Evolutionary conservation across 2,797 vertebrate genomes (phyloP), one percentile per base, ranked within the genome.

Genomic region (Neosalanx taihuensis): DNA sequence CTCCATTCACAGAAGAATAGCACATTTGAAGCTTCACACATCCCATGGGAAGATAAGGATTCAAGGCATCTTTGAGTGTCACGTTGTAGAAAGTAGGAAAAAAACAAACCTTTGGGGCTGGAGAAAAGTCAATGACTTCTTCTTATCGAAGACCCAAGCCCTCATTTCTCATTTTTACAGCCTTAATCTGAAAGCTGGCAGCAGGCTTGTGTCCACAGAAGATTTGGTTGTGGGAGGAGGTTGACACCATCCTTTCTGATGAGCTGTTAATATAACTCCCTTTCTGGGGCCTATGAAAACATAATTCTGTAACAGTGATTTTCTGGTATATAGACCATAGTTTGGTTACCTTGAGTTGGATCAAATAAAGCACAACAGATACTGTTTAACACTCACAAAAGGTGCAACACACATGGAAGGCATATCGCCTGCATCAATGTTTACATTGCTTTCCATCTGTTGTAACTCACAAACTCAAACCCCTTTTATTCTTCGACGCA

Each of bases 361-460:
- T 76, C 72, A 74, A 69, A 67, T 31, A 79, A 64, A 82, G 77
- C 67, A 72, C 33, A 56, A 71, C 71, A 73, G 37, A 72, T 69
- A 51, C 15, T n/a, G 17, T 66, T 76, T 53, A 9, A 51, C 30
- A 29, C 41, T 3, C 3, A 23, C 26, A 30, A 30, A 29, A 67
- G 26, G 46, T 49, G 73, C 76, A 0, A n/a, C 57, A 75, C 81
- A 85, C 84, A 73, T 85, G 78, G 75, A 85, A 77, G 64, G 69
- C 41, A 56, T 85, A 69, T 7, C 2, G 70, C 81, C 71, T 82
- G 72, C 53, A 67, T 69, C 63, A 20, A 13, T 80, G 79, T 82
- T 85, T 80, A 80, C 81, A 78, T 86, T 86, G 74, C 83, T 73
- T 78, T 86, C 81, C 84, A 89, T 90, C 84, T 88, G 87, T 72